Conservation (phyloP, 1,140 invertebrate genomes). For the Cheumatopsyche charites region DNA sequence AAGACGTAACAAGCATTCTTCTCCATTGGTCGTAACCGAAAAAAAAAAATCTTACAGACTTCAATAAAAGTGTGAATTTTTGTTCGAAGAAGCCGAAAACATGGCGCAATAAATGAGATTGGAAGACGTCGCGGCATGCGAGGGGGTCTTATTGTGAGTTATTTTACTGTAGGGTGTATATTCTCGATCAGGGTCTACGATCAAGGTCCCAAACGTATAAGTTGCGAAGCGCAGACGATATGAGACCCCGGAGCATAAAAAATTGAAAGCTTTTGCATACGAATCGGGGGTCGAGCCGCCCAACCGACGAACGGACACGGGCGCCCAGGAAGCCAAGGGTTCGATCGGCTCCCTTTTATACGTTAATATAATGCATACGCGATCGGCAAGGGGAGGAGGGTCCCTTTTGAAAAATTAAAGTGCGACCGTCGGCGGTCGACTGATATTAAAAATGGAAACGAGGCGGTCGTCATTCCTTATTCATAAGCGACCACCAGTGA, state of each 20-base stretch:
- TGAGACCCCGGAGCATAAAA: constrained; percentile 7
- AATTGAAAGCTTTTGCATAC: constrained; percentile 24
- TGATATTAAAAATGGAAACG: constrained; percentile 6
- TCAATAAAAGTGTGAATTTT: constrained; percentile 7
- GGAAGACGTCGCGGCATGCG: background rate
- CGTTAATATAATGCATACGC: no score
- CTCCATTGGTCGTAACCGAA: no score
- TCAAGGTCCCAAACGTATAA: constrained; percentile 1
- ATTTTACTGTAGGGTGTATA: constrained; percentile 6
- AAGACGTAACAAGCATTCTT: no score
- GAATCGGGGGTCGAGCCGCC: background rate
- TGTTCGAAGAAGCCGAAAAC: background rate
- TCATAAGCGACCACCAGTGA: constrained; percentile 13
- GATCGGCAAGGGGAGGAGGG: no score
- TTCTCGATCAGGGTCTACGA: constrained; percentile 8
- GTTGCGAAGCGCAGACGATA: no score
- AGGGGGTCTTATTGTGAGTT: constrained; percentile 21
- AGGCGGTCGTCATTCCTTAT: constrained; percentile 6
- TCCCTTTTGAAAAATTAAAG: background rate
- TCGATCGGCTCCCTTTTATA: background rate
- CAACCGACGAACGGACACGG: background rate
- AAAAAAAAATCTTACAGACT: background rate
- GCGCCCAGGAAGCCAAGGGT: background rate
- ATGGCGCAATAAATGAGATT: constrained; percentile 16
- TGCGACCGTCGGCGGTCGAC: background rate